Evolutionary conservation across 2,797 vertebrate species (phyloP), one percentile per base, ranked within the genome.

Genomic region (Rhincodon typus): DNA sequence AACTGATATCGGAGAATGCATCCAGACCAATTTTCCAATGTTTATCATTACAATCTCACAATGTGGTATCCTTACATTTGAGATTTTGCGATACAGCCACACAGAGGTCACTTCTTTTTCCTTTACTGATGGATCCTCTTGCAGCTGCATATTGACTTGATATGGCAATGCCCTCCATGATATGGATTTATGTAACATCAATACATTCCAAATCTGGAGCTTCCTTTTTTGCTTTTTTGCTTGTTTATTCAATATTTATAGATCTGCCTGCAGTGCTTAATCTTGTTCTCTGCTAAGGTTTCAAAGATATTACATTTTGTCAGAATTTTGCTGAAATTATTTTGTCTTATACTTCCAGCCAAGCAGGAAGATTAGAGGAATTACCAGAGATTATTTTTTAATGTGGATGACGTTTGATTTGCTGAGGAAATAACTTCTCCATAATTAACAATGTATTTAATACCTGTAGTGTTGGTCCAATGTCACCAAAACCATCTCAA

Each of bases 171-270:
- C 21, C 38, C 38, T 84, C 82, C 21, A 46, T 84, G 38, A 84
- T 84, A 1, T 84, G 21, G 82, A 84, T 84, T 84, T 25, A 84
- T 84, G 82, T 4, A 23, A 46, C 17, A 84, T 84, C 82, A 84
- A 84, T 84, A 42, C 42, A 13, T 62, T 62, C 57, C 46, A 46
- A 84, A 46, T 38, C 6, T 77, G 13, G 2, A n/a, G 74, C 27
- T 13, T 34, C n/a, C 10, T 57, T 7, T 77, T 12, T 42, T 46
- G 38, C 34, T 3, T 84, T 84, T 84, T 84, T 46, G n/a, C 34
- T 77, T n/a, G 2, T 77, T 77, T 38, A 84, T 84, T 84, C 82
- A 84, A 84, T 84, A 84, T 84, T 84, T 84, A 84, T 84, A 84
- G 82, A 84, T 84, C 38, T 46, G 82, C 21, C 42, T 84, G 21